Conservation (phyloP, 2,888 invertebrate genomes). For the Eupithecia pulchellata region DNA sequence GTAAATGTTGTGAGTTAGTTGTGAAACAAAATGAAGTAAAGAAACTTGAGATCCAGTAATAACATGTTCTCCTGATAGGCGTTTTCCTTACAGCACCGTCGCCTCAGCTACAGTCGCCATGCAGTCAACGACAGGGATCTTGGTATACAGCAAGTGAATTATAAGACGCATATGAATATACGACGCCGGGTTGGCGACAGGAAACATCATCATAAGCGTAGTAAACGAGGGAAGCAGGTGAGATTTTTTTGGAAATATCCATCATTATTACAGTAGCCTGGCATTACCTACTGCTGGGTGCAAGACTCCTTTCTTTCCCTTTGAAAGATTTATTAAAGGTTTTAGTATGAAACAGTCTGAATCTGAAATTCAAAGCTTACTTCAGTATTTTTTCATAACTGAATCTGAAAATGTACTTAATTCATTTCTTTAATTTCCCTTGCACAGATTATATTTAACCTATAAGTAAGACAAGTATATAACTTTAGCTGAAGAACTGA, state of each 20-base stretch:
- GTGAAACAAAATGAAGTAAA: background rate
- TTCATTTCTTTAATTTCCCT: too few species aligned
- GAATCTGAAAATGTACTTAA: too few species aligned
- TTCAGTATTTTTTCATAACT: too few species aligned
- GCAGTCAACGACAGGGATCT: conserved; percentile 95
- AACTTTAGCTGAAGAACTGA: too few species aligned
- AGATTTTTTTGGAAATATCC: background rate
- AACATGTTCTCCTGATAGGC: conserved; percentile 21
- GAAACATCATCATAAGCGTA: conserved; percentile 93
- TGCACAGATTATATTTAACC: too few species aligned
- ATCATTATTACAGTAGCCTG: background rate
- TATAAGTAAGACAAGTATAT: too few species aligned
- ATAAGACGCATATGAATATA: conserved; percentile 96
- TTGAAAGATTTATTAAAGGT: too few species aligned
- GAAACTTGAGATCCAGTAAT: background rate
- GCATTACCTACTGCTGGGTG: too few species aligned
- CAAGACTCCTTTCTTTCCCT: too few species aligned
- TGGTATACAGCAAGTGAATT: conserved; percentile 94
- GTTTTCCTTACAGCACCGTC: conserved; percentile 88
- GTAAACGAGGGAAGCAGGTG: conserved; percentile 94
- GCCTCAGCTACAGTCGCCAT: conserved; percentile 95
- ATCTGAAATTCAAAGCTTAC: too few species aligned
- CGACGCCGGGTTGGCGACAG: conserved; percentile 94
- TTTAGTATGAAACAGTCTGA: too few species aligned
- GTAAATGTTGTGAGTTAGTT: background rate